Base-by-base conservation (phyloP, 2,888 invertebrate genomes). In the Trissoscelio sp. region DNA sequence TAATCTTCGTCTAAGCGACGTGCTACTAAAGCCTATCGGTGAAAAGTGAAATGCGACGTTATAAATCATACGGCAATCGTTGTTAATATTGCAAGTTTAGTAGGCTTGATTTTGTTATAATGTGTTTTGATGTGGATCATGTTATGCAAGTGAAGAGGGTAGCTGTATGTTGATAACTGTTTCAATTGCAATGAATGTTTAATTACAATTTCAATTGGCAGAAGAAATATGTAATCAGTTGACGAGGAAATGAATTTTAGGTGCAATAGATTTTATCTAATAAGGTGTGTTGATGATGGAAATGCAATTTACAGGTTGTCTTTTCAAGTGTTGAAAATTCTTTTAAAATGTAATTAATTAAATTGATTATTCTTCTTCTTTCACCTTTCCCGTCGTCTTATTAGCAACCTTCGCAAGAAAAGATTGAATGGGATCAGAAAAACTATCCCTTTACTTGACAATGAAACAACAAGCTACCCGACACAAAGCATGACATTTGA, bases 41-140 rank as follows among this genome's bases (percentile, higher is more conserved):
- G 74, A 69, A 82, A 79, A 82, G 81, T 82, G 78, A 82, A 82
- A 73, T 67, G 62, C 44, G 16, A 58, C 16, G 48, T 74, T 48
- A 78, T 75, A 72, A 70, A 81, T 75, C 80, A 80, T 75, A 64
- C 28, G 3, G 37, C 48, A 37, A 67, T 67, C 46, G 53, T 51
- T 44, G 55, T 34, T 70, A 64, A 64, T 78, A 44, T 64, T 69
- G 53, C 67, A n/a, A 46, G 48, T 70, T 70, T 42, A 64, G 48
- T 48, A 14, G n/a, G 20, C 20, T 51, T 51, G 39, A 58, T 64
- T 66, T 55, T 18, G 28, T 48, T 55, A 34, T 11, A 44, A 34
- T 1, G n/a, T 9, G 18, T 18, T 70, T 51, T 58, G 16, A 70
- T 48, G 14, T 58, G 28, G 44, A 24, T 55, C 55, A 12, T 4